These are phyloP conservation scores for Salvelinus sp. DNA, from an alignment of 2,113 vertebrate species.

Conservation along the genomic window DNA sequence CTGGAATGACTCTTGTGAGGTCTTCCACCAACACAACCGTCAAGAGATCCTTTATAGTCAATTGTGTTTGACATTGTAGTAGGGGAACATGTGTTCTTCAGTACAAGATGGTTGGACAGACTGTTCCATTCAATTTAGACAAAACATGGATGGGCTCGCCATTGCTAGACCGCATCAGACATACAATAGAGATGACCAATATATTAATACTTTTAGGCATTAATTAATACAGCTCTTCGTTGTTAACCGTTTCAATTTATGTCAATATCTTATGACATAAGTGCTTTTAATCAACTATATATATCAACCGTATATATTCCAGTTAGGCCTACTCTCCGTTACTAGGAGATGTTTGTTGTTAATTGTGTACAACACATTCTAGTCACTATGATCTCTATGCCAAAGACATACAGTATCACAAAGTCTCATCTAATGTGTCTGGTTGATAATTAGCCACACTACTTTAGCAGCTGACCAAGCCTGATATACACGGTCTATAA, in stretches of 20 bases:
- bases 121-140: slow-evolving; percentile 12
- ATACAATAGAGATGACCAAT: neutral
- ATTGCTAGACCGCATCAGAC: slow-evolving; percentile 19
- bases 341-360: slow-evolving; percentile 50
- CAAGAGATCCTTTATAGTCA: neutral
- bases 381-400: slow-evolving; percentile 36
- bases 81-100: slow-evolving; percentile 36
- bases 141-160: slow-evolving; percentile 35
- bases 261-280: slow-evolving; percentile 54
- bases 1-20: slow-evolving; percentile 8
- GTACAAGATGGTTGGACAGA: neutral
- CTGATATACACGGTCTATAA: slow-evolving; percentile 13
- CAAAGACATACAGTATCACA: slow-evolving; percentile 46
- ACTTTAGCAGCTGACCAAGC: slow-evolving; percentile 45
- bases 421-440: slow-evolving; percentile 35
- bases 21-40: slow-evolving; percentile 5
- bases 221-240: slow-evolving; percentile 5
- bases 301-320: slow-evolving; percentile 2
- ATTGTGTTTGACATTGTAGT: neutral
- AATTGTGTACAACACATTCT: neutral
- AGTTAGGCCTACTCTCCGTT: slow-evolving; percentile 17
- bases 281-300: slow-evolving; percentile 20
- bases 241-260: slow-evolving; percentile 19
- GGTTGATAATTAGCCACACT: slow-evolving; percentile 49
- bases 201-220: slow-evolving; percentile 42